These are phyloP conservation scores for Rotaria socialis DNA, from an alignment of 2,888 invertebrate genomes.

Conservation along the genomic window DNA sequence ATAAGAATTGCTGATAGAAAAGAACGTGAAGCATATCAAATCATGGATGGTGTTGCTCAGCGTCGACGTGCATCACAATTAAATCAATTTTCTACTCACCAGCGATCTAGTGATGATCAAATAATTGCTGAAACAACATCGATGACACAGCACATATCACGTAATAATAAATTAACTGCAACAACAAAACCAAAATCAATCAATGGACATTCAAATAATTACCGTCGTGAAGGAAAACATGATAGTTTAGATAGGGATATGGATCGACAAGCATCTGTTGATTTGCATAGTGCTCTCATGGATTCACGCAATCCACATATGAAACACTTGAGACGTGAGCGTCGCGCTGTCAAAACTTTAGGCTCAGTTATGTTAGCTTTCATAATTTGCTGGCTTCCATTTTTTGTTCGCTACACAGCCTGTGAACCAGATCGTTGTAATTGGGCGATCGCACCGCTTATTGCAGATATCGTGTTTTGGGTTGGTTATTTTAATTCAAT, in stretches of 20 bases:
- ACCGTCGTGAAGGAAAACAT: neutral
- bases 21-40: slow-evolving; percentile 40
- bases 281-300: neutral
- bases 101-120: neutral
- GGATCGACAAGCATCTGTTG: neutral
- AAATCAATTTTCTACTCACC: neutral
- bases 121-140: neutral
- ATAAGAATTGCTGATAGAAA: slow-evolving; percentile 44
- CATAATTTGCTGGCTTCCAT: slow-evolving; percentile 85
- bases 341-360: slow-evolving; percentile 79
- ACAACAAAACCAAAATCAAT: too few species aligned
- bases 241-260: neutral
- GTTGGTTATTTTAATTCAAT: slow-evolving; percentile 97
- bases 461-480: slow-evolving; percentile 90
- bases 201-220: neutral
- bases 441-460: slow-evolving; percentile 57
- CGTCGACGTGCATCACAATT: slow-evolving; percentile 1
- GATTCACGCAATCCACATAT: neutral
- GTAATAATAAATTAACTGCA: neutral
- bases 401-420: slow-evolving; percentile 88
- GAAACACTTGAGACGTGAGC: slow-evolving; percentile 57
- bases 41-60: neutral
- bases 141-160: neutral
- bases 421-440: slow-evolving; percentile 64
- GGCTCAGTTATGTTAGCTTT: slow-evolving; percentile 98